Evolutionary conservation across 2,113 vertebrate genomes (phyloP).

Genomic region (Chionomys nivalis): DNA sequence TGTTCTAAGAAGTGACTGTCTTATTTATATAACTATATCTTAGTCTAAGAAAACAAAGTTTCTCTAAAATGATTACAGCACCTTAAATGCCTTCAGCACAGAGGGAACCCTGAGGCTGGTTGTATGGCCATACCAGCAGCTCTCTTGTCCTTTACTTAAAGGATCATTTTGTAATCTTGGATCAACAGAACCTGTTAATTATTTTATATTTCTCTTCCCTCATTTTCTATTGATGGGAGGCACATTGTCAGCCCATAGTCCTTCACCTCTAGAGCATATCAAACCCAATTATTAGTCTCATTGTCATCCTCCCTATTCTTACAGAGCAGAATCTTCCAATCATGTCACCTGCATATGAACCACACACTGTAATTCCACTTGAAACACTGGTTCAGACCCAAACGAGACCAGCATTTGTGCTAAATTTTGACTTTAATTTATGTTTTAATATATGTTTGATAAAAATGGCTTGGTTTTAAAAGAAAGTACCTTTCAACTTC

Average conservation of each 20-base stretch:
- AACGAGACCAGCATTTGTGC: not conserved
- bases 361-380: slow-evolving; percentile 32
- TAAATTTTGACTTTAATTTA: slow-evolving; percentile 30
- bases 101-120: slow-evolving; percentile 11
- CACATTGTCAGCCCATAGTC: slow-evolving; percentile 42
- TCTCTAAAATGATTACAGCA: slow-evolving; percentile 11
- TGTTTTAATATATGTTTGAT: slow-evolving; percentile 52
- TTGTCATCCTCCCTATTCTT: slow-evolving; percentile 65
- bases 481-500: slow-evolving; percentile 15
- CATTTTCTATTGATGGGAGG: slow-evolving; percentile 60
- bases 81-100: not conserved
- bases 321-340: slow-evolving; percentile 39
- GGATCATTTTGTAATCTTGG: slow-evolving; percentile 72
- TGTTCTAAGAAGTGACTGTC: not conserved
- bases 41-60: slow-evolving; percentile 36
- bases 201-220: slow-evolving; percentile 66
- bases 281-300: slow-evolving; percentile 70
- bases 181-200: slow-evolving; percentile 64
- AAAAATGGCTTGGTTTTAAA: slow-evolving; percentile 11
- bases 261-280: slow-evolving; percentile 70
- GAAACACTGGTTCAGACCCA: slow-evolving; percentile 43
- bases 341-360: slow-evolving; percentile 64
- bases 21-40: slow-evolving; percentile 4
- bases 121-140: slow-evolving; percentile 2
- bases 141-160: slow-evolving; percentile 59